phyloP scores from a whole-genome alignment of 2,888 invertebrate genomes.

The Acholoe squamosa region DNA sequence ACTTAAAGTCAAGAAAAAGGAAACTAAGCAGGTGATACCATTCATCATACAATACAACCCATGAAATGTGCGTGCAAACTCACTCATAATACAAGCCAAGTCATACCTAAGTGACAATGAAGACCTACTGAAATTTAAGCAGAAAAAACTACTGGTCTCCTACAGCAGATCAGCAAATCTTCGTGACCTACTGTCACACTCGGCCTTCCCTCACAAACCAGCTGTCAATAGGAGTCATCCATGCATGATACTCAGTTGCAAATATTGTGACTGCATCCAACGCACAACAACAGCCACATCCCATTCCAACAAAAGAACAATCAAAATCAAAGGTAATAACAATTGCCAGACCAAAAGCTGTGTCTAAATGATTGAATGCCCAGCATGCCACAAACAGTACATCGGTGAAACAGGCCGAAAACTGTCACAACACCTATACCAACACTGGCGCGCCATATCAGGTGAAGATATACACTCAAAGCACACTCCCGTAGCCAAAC shows the following conservation, averaged over 20 bases:
- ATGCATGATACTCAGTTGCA: neutral
- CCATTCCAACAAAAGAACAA: neutral
- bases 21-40: neutral
- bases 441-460: neutral
- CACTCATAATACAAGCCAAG: neutral
- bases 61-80: neutral
- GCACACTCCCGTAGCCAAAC: neutral
- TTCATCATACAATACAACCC: neutral
- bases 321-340: neutral
- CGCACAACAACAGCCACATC: neutral
- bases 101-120: neutral
- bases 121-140: neutral
- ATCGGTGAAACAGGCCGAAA: neutral
- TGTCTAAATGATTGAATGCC: neutral
- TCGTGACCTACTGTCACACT: neutral
- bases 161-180: neutral
- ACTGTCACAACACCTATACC: neutral
- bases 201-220: neutral
- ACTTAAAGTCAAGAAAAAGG: neutral
- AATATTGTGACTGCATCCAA: neutral
- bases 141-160: neutral
- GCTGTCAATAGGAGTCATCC: neutral
- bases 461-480: too few species aligned
- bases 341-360: neutral
- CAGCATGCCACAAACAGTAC: neutral